These are phyloP conservation scores for Mythimna albipuncta DNA, from an alignment of 2,888 invertebrate species.

Conservation along the genomic window DNA sequence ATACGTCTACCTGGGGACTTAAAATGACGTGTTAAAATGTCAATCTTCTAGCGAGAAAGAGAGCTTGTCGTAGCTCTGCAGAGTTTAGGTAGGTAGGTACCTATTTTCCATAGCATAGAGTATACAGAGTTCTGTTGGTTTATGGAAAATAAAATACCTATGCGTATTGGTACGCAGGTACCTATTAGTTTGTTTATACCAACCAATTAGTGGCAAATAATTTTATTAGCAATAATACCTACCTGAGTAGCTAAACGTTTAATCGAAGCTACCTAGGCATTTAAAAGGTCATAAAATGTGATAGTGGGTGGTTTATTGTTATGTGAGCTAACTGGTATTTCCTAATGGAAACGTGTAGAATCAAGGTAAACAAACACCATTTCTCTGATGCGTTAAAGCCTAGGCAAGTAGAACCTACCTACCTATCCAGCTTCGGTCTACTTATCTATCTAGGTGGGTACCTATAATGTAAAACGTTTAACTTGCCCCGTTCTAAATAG, in stretches of 20 bases:
- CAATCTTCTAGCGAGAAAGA: no score
- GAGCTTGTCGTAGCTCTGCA: no score
- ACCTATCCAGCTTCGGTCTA: not conserved
- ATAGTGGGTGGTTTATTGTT: slow-evolving; percentile 23
- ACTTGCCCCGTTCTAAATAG: not conserved
- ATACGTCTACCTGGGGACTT: no score
- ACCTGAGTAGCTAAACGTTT: not conserved
- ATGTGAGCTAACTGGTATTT: slow-evolving; percentile 21
- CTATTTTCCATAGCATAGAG: no score
- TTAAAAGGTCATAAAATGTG: slow-evolving; percentile 30
- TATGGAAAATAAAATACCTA: not conserved
- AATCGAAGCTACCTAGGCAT: slow-evolving; percentile 4
- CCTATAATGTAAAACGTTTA: not conserved
- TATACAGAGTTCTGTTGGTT: no score
- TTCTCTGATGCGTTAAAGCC: not conserved
- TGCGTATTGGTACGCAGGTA: not conserved
- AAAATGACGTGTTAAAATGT: no score
- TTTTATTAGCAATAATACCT: not conserved
- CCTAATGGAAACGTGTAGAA: slow-evolving; percentile 1
- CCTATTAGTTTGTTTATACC: not conserved
- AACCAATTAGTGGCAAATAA: not conserved
- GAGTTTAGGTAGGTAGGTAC: no score
- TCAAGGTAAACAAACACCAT: slow-evolving; percentile 21
- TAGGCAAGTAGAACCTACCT: not conserved
- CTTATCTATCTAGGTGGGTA: not conserved